Base-by-base conservation (phyloP, 2,113 vertebrate species). In the Ardeotis arabs region DNA sequence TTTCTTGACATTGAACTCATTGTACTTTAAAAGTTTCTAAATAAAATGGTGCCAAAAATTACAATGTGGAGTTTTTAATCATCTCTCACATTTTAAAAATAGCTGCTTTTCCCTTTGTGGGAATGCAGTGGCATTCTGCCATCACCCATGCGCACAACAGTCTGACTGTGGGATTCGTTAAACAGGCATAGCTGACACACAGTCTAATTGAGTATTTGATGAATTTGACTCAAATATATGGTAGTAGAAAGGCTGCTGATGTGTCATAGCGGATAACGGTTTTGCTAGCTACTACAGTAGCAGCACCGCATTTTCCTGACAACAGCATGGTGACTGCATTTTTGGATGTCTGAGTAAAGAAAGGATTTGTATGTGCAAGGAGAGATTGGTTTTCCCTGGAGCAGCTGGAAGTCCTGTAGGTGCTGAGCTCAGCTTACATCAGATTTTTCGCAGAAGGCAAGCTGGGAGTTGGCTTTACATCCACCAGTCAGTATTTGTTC, bases 361-460 rank as follows among this genome's bases (percentile, higher is more conserved):
- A 81, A 95, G 74, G 74, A 87, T 94, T 96, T 96, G 77, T 95
- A 87, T 91, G 91, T 86, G 91, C 78, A 89, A 50, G 37, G 94
- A 97, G 91, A 55, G 88, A 62, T 64, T 87, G 80, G 62, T 87
- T 96, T 96, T 92, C 95, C 95, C 89, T 94, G 89, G 93, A 96
- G 93, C 23, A 55, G 75, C 81, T 82, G 72, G 66, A 82, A 67
- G 53, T 72, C 88, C 90, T 56, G 82, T 94, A 89, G 91, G 80
- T 96, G 89, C 84, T 89, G 93, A 97, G 76, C 76, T 96, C 92
- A 95, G 79, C 75, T 93, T 95, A 96, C 93, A 63, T 90, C 84
- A 73, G 90, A 95, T 95, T 96, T 96, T 97, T 95, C 96, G 96
- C 85, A 95, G 89, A 95, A 93, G 80, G 88, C 88, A 90, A 84